These are phyloP conservation scores for Siphamia tubifer DNA, from an alignment of 2,113 vertebrate species.

Conservation along the genomic window DNA sequence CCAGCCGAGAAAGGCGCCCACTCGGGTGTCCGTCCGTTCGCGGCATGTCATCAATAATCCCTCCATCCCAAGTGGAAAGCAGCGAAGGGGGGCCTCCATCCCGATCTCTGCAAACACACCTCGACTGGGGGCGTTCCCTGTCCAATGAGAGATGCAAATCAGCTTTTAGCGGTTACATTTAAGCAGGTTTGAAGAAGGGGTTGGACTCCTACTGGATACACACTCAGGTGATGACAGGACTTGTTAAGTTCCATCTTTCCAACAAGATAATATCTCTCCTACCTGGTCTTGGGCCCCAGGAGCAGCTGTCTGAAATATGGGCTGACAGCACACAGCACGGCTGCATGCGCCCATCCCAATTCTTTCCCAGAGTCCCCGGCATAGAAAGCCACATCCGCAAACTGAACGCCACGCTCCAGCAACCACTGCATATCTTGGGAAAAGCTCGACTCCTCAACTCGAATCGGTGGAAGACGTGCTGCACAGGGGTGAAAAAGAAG, in stretches of 20 bases:
- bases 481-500: neutral
- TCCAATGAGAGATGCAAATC: slow-evolving; percentile 38
- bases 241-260: neutral
- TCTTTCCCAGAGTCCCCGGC: slow-evolving; percentile 83
- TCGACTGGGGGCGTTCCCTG: slow-evolving; percentile 66
- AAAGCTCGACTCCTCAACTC: slow-evolving; percentile 90
- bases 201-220: neutral
- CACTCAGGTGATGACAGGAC: neutral
- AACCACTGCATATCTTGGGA: slow-evolving; percentile 89
- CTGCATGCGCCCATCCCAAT: slow-evolving; percentile 87
- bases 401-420: slow-evolving; percentile 87
- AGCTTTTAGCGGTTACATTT: neutral
- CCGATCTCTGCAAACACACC: slow-evolving; percentile 78
- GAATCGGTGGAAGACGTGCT: slow-evolving; percentile 92
- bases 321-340: slow-evolving; percentile 90
- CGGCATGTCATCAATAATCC: slow-evolving; percentile 54
- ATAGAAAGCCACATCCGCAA: slow-evolving; percentile 91
- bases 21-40: slow-evolving; percentile 72
- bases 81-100: slow-evolving; percentile 76
- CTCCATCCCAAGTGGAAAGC: slow-evolving; percentile 80
- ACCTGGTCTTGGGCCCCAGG: slow-evolving; percentile 80
- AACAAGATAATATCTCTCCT: neutral
- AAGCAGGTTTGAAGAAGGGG: neutral
- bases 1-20: slow-evolving; percentile 82
- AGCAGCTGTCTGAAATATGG: slow-evolving; percentile 92